phyloP scores from a whole-genome alignment of 2,888 invertebrate genomes.

The Alentia gelatinosa region DNA sequence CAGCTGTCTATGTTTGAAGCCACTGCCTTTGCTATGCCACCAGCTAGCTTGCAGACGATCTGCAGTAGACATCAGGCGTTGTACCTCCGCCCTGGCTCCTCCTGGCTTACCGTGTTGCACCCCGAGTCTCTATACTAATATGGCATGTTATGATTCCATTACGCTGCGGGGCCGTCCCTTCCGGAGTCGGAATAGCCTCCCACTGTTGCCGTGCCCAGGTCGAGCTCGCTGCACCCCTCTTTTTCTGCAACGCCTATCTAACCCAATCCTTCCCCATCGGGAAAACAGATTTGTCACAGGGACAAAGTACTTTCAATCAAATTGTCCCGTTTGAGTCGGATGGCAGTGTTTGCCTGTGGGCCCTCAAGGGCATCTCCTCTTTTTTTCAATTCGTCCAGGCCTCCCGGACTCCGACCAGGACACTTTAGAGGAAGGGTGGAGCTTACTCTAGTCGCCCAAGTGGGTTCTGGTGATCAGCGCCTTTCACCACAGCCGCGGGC shows the following conservation, averaged over 20 bases:
- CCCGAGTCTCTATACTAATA: neutral
- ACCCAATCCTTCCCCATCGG: neutral
- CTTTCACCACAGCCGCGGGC: neutral
- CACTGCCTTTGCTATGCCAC: no score
- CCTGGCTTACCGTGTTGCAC: no score
- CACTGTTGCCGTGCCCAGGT: neutral
- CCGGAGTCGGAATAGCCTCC: neutral
- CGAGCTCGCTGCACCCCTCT: neutral
- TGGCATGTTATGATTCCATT: conserved; percentile 16
- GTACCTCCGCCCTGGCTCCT: no score
- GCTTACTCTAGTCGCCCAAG: neutral
- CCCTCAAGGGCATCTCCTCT: neutral
- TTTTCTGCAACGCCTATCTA: neutral
- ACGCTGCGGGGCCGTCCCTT: neutral
- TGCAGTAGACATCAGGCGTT: no score
- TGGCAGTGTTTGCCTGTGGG: neutral
- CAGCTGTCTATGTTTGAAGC: no score
- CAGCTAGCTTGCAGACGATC: no score
- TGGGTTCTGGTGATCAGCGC: neutral
- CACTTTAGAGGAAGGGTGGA: neutral
- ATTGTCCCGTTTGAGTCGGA: neutral
- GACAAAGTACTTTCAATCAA: neutral
- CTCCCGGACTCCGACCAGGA: neutral
- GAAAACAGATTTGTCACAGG: neutral
- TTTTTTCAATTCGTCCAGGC: neutral